These are phyloP conservation scores for Leucozona laternaria DNA, from an alignment of 2,888 invertebrate genomes.

Conservation along the genomic window DNA sequence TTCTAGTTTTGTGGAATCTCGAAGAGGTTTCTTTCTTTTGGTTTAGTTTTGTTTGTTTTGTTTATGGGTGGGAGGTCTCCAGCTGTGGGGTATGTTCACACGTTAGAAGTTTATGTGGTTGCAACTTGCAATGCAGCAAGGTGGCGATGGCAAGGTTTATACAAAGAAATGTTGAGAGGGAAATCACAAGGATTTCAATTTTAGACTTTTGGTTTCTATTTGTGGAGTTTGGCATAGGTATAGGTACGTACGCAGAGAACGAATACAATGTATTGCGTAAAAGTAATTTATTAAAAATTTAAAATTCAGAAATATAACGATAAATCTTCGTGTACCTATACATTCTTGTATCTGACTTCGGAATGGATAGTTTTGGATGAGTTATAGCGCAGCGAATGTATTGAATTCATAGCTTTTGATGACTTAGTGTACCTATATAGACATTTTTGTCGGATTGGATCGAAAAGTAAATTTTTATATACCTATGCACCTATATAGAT, in stretches of 20 bases:
- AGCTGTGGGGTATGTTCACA: conserved; percentile 63
- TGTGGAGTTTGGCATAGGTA: neutral
- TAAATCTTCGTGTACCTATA: conserved; percentile 20
- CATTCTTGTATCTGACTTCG: conserved; percentile 20
- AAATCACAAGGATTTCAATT: conserved; percentile 34
- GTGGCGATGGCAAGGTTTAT: conserved; percentile 19
- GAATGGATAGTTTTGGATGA: conserved; percentile 28
- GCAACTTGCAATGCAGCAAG: neutral
- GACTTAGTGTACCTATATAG: too few relatives aligned
- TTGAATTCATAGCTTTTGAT: neutral
- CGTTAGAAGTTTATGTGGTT: conserved; percentile 58
- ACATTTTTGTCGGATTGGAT: too few relatives aligned
- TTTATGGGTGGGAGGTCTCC: conserved; percentile 68
- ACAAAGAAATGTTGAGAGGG: conserved; percentile 39
- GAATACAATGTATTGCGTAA: conserved; percentile 55
- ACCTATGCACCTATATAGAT: too few relatives aligned
- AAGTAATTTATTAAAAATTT: conserved; percentile 41
- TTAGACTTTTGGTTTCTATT: conserved; percentile 65
- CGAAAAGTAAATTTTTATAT: too few relatives aligned
- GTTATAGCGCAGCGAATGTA: neutral
- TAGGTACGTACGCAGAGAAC: neutral
- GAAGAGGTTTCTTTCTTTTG: neutral
- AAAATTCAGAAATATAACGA: conserved; percentile 37
- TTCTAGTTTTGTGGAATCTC: conserved; percentile 38
- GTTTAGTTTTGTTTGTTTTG: neutral